Percentiles rank a stretch among this genome's conserved stretches.
Evolutionary conservation across 2,113 vertebrate genomes (phyloP).

Genomic region (Psammodynastes pulverulentus): DNA sequence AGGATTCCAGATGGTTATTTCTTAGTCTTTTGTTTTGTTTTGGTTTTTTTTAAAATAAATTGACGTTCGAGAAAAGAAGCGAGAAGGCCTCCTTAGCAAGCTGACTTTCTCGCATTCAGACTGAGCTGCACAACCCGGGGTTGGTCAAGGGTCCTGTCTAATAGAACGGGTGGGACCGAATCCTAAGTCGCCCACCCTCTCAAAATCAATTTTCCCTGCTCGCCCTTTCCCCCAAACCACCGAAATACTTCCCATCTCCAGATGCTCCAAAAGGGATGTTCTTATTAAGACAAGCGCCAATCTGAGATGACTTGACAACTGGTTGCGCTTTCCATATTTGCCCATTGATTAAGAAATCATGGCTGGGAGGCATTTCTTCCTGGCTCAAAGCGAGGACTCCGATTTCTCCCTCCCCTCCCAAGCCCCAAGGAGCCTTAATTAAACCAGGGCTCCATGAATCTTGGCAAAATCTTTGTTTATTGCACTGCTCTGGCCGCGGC

Average conservation of each 20-base stretch:
- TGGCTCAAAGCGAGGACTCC: background rate
- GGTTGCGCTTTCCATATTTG: background rate
- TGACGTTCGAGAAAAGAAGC: constrained; percentile 60
- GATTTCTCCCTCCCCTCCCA: background rate
- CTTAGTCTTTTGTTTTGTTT: constrained; percentile 48
- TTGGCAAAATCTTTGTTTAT: background rate
- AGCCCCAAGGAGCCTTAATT: fast-evolving
- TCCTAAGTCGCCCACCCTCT: background rate
- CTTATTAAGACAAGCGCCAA: background rate
- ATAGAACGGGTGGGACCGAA: no score
- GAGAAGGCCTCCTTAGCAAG: background rate
- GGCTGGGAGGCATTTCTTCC: background rate
- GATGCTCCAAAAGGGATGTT: background rate
- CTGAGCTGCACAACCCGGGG: background rate
- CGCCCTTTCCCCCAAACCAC: background rate
- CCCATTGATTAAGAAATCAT: background rate
- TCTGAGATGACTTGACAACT: background rate
- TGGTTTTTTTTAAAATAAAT: constrained; percentile 75
- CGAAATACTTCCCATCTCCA: background rate
- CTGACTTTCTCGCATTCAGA: background rate
- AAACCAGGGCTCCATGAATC: background rate
- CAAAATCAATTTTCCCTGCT: background rate
- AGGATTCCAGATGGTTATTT: constrained; percentile 60
- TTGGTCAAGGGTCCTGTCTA: background rate
- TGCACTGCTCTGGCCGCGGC: background rate